phyloP scores from a whole-genome alignment of 2,888 invertebrate genomes.

The Plebejus argus region DNA sequence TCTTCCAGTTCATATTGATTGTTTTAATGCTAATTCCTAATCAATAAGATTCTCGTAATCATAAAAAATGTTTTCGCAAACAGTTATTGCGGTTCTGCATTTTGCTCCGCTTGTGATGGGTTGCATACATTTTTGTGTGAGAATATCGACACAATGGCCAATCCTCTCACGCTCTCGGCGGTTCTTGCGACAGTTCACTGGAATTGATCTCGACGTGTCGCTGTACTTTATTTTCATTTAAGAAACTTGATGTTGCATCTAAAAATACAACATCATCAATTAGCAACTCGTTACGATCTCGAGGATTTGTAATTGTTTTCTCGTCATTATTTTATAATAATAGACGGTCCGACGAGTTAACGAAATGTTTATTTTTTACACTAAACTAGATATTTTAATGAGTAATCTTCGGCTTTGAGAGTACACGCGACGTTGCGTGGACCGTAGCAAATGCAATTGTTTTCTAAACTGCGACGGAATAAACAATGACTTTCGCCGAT shows the following conservation, averaged over 20 bases:
- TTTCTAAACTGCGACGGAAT: constrained; percentile 28
- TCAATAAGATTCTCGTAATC: neutral
- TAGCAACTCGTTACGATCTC: neutral
- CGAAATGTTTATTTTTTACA: constrained; percentile 28
- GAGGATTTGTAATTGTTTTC: constrained; percentile 15
- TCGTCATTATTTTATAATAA: constrained; percentile 19
- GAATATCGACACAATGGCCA: constrained; percentile 64
- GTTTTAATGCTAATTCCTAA: neutral
- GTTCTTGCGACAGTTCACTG: constrained; percentile 67
- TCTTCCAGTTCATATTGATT: neutral
- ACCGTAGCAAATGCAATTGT: constrained; percentile 48
- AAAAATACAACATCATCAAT: neutral
- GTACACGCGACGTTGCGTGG: constrained; percentile 65
- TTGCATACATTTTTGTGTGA: constrained; percentile 63
- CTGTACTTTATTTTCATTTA: constrained; percentile 36
- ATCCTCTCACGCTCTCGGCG: constrained; percentile 69
- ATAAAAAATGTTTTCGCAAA: constrained; percentile 47
- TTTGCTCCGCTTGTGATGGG: constrained; percentile 62
- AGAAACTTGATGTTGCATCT: constrained; percentile 15
- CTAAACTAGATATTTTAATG: constrained; percentile 19
- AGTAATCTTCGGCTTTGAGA: constrained; percentile 11
- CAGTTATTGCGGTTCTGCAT: constrained; percentile 61
- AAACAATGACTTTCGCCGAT: constrained; percentile 34
- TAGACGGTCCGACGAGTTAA: constrained; percentile 14
- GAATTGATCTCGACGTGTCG: constrained; percentile 39